These are phyloP conservation scores for Drosophila takahashii DNA, from an alignment of 1,140 invertebrate genomes.

Conservation along the genomic window DNA sequence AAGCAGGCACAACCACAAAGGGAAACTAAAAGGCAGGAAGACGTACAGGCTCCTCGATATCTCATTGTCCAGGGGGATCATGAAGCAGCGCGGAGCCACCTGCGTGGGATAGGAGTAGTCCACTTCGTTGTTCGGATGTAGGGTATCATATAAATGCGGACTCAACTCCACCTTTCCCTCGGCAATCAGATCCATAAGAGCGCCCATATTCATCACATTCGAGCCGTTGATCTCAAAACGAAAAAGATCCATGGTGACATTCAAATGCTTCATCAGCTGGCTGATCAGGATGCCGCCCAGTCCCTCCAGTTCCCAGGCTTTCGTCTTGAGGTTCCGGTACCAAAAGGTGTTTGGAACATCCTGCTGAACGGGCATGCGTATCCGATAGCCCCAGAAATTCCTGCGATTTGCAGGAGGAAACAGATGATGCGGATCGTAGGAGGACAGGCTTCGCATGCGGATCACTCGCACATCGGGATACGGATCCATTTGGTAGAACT, in stretches of 20 bases:
- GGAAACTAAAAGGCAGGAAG: constrained; percentile 32
- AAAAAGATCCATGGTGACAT: constrained; percentile 53
- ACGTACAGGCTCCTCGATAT: constrained; percentile 46
- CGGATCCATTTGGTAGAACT: constrained; percentile 65
- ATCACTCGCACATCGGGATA: constrained; percentile 52
- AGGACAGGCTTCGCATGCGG: constrained; percentile 12
- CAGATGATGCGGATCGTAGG: constrained; percentile 17
- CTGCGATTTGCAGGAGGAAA: constrained; percentile 33
- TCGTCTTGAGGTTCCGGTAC: constrained; percentile 19
- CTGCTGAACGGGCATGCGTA: constrained; percentile 58
- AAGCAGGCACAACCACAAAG: constrained; percentile 39
- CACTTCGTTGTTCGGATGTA: constrained; percentile 21
- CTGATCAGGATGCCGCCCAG: constrained; percentile 48
- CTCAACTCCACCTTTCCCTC: constrained; percentile 44
- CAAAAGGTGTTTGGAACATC: constrained; percentile 69
- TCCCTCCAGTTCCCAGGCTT: constrained; percentile 35
- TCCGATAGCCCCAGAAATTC: constrained; percentile 52
- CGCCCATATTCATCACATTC: constrained; percentile 36
- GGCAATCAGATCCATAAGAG: constrained; percentile 27
- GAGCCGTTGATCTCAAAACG: constrained; percentile 53
- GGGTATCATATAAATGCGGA: constrained; percentile 57
- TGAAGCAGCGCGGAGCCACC: constrained; percentile 54
- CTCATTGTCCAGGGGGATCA: constrained; percentile 44
- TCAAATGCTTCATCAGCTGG: constrained; percentile 52
- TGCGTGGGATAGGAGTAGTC: constrained; percentile 64